These are phyloP conservation scores for Nephrocerus scutellatus DNA, from an alignment of 2,888 invertebrate genomes.

Conservation along the genomic window DNA sequence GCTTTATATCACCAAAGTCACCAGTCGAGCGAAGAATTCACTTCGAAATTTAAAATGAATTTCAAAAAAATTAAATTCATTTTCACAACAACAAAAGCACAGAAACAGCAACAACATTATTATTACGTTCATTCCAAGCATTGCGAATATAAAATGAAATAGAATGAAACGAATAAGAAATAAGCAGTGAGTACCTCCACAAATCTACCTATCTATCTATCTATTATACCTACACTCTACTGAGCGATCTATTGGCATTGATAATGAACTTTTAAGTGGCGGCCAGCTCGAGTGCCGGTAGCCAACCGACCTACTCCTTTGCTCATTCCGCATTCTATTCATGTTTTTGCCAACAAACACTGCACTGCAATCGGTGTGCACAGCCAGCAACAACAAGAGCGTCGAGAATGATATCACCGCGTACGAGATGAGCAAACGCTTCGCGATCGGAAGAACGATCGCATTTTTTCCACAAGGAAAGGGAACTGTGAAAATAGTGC, in stretches of 20 bases:
- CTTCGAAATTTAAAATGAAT: background rate
- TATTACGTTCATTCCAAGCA: no score
- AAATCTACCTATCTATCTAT: no score
- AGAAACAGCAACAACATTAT: no score
- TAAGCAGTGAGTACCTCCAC: no score
- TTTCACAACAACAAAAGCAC: no score
- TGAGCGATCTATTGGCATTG: constrained; percentile 15
- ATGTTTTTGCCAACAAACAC: background rate
- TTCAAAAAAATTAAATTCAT: no score
- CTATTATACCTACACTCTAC: no score
- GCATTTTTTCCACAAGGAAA: no score
- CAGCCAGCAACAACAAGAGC: background rate
- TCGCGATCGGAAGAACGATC: no score
- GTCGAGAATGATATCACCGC: background rate
- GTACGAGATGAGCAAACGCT: background rate
- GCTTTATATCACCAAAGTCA: constrained; percentile 8
- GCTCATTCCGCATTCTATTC: constrained; percentile 13
- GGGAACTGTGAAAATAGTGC: no score
- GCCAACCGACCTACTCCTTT: constrained; percentile 6
- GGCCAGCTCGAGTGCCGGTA: background rate
- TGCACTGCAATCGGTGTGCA: background rate
- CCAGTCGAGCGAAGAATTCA: background rate
- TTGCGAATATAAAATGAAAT: no score
- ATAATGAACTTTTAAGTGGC: constrained; percentile 14
- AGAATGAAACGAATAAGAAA: no score